These are phyloP conservation scores for Myotis yumanensis DNA, from an alignment of 2,113 vertebrate species.

Conservation along the genomic window DNA sequence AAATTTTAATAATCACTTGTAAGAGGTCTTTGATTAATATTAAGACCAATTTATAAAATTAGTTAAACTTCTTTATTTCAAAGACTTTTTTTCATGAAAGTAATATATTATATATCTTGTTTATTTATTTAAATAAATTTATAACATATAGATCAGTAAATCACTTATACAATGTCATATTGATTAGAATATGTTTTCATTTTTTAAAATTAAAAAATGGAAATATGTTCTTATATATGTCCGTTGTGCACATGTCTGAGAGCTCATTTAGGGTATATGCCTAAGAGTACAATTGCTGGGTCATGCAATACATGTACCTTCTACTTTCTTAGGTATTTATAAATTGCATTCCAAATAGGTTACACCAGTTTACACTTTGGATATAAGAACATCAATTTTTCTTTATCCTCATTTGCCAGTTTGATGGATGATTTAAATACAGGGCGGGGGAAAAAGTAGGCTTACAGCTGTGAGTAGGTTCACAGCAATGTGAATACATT, in stretches of 20 bases:
- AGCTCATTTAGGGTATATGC: neutral
- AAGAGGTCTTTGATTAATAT: neutral
- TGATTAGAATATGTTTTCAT: neutral
- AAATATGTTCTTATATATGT: neutral
- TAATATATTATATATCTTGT: neutral
- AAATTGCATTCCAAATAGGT: neutral
- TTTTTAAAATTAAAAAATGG: neutral
- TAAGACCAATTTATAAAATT: neutral
- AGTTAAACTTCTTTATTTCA: conserved; percentile 11
- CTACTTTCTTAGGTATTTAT: neutral
- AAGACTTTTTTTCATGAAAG: neutral
- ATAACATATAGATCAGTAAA: neutral
- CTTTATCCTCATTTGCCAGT: neutral
- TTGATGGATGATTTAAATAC: neutral
- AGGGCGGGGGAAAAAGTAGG: neutral
- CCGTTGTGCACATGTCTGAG: neutral
- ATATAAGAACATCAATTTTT: neutral
- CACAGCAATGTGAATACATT: neutral
- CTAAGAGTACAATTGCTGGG: neutral
- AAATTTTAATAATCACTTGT: conserved; percentile 26
- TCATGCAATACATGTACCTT: neutral
- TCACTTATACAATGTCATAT: neutral
- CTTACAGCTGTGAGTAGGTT: neutral
- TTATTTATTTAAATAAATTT: neutral
- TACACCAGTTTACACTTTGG: neutral